Evolutionary conservation across 2,113 vertebrate species (phyloP), one percentile per base, ranked within the genome.

Genomic region (Pleuronectes platessa): DNA sequence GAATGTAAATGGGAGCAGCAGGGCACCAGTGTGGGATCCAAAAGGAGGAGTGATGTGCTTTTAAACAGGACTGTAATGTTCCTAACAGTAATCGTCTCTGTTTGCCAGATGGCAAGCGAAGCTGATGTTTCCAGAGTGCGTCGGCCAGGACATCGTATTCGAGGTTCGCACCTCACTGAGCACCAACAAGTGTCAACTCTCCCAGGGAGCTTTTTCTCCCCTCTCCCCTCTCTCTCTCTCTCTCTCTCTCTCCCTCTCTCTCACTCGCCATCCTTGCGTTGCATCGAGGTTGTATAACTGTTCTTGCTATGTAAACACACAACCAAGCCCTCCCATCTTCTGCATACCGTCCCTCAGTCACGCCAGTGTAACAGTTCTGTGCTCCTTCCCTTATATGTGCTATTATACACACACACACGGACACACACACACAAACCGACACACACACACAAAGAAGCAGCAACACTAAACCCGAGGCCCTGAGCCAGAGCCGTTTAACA

Each of bases 131-230:
- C 66, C 24, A 78, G 70, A 58, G 68, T 18, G 69, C 71, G 79
- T 67, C 85, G 86, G 85, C 76, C 68, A 26, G 82, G 74, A 86
- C 88, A 76, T 70, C 7, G 49, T 68, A 71, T 85, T 79, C 70
- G 79, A 85, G 72, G 78, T 89, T 92, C 72, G 74, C 89, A 87
- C 92, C 90, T 92, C 85, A 79, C 79, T 77, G 85, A 78, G 85
- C 86, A 86, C 85, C 71, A 79, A 66, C 83, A 89, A 89, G 88
- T 90, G 88, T 89, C 84, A 90, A 92, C 86, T 88, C 87, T 87
- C 89, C 88, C 87, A 92, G 86, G 81, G 79, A 68, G 70, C 66
- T 49, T 18, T 51, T 9, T 51, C 47, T 69, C 64, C 21, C 31
- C 60, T 18, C 27, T 1, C 24, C 10, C 63, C 62, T 8, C 47